Evolutionary conservation across 2,113 vertebrate genomes (phyloP), one percentile per base, ranked within the genome.

Genomic region (Globicephala melas): DNA sequence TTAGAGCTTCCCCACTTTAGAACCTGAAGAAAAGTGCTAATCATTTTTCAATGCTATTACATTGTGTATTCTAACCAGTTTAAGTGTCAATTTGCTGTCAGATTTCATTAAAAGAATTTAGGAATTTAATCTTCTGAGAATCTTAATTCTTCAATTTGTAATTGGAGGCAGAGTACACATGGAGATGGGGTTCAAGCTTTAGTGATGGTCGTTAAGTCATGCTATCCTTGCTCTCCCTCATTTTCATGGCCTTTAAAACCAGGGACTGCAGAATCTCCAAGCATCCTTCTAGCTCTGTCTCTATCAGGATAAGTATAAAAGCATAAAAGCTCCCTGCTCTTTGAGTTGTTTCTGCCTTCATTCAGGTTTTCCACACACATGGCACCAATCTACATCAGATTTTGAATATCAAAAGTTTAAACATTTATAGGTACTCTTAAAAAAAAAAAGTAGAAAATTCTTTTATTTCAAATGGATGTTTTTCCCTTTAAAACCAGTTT

Each of bases 381-480:
- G 77, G 5, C 14, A 81, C 18, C 13, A 41, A 68, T 28, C 12
- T 88, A 76, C n/a, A 87, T 53, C 31, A 83, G 73, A 97, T 76
- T 94, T 62, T 95, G 55, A 94, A 41, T 70, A 97, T 28, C 33
- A 80, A 63, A 90, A 87, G 44, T 47, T 87, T 28, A 70, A 94
- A 92, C 13, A 41, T 77, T 91, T 91, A 88, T 0, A 95, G 55
- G 10, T 74, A 65, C 33, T 81, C 41, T 81, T 50, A 15, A 10
- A 68, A n/a, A 60, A n/a, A 87, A 58, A 81, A 10, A 81, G 12
- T 20, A 44, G 12, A 68, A 95, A 92, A 91, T 67, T 76, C 12
- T 74, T 76, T 84, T 82, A 77, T 68, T 89, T 81, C 28, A 94
- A 87, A 79, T 76, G 8, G 2, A 88, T 70, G 5, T 28, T 53